phyloP scores from a whole-genome alignment of 2,888 invertebrate genomes.

The Tromatobia lineatoria region DNA sequence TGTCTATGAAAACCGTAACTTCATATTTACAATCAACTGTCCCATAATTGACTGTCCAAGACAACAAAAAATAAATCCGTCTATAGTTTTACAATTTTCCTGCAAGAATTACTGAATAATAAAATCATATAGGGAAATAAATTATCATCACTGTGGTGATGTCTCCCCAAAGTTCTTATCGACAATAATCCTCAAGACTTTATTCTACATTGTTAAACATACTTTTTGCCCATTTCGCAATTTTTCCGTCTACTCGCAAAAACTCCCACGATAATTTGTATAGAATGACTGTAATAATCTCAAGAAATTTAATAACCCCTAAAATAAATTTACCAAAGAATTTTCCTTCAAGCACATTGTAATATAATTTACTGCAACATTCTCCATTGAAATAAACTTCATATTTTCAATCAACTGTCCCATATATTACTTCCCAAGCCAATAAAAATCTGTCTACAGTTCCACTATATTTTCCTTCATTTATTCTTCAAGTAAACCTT shows the following conservation, averaged over 20 bases:
- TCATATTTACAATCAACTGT: not conserved
- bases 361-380: no score
- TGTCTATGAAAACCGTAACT: no score
- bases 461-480: not conserved
- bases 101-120: not conserved
- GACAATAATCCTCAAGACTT: not conserved
- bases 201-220: conserved; percentile 25
- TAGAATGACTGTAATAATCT: conserved; percentile 5
- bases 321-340: no score
- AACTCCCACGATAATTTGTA: conserved; percentile 64
- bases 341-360: no score
- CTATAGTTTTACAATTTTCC: not conserved
- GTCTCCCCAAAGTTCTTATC: not conserved
- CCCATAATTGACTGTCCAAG: not conserved
- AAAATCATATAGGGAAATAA: not conserved
- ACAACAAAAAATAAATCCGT: not conserved
- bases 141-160: not conserved
- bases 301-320: not conserved
- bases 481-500: not conserved
- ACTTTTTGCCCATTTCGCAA: conserved; percentile 54
- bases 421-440: not conserved
- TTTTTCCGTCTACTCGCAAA: not conserved
- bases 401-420: not conserved
- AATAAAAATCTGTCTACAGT: not conserved
- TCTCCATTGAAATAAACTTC: no score